Base-by-base conservation (phyloP, 2,888 invertebrate species). In the Acrobasis suavella region DNA sequence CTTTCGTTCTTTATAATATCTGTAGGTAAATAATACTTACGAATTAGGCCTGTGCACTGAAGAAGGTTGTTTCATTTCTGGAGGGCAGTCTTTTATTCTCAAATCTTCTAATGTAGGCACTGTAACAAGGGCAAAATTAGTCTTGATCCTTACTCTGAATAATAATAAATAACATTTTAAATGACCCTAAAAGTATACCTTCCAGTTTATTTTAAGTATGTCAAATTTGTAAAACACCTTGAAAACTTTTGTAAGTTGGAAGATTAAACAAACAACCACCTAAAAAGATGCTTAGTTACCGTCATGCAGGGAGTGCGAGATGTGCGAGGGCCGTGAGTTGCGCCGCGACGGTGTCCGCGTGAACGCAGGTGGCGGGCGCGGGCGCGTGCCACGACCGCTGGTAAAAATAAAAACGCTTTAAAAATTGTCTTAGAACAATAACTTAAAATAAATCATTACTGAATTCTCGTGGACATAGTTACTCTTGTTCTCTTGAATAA, bases 341-440 rank as follows among this genome's bases (percentile, higher is more conserved):
- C 96, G 93, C 65, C 96, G 93, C 72, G 96, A 96, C 54, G 96
- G 96, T 12, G 96, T 95, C 71, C 97, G 93, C 62, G 95, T 95
- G 86, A 97, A 96, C 66, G 94, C 92, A 54, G 96, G 96, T 65
- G 96, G 96, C 60, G 95, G 94, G 61, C 91, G 81, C 60, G 89
- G 87, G 37, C 94, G 86, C 62, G 92, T 82, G 9, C 95, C 95
- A 69, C 96, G 91, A 39, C 95, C 95, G 80, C 96, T 95, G 12
- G 16, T 39, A 55, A 37, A 16, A 55, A 17, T 55, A 15, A 51
- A 32, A 32, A 32, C 1, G 7, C 22, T 32, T 32, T 32, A 32
- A 32, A 32, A 32, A 32, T 2, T 22, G 3, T 22, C 22, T n/a
- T n/a, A n/a, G n/a, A n/a, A n/a, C n/a, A n/a, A n/a, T n/a, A n/a